Evolutionary conservation across 37 sponge, comb jelly and placozoan genomes (phyloP), one percentile per base, ranked within the genome.

Genomic region (Geodia barretti): DNA sequence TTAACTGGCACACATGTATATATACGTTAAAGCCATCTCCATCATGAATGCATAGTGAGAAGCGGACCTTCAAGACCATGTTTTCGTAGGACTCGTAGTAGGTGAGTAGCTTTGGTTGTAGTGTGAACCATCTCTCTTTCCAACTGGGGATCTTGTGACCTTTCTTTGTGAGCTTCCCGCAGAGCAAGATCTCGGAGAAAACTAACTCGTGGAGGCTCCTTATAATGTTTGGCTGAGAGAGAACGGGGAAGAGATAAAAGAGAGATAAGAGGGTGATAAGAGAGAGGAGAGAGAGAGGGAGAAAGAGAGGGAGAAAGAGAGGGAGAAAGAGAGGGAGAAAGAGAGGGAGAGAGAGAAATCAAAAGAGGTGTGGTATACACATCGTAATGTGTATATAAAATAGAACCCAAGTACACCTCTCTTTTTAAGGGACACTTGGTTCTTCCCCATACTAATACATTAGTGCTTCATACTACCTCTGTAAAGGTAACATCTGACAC

Each of bases 81-180:
- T 42, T 84, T 30, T 79, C 78, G 1, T 73, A 68, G 32, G 80
- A 60, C 59, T 90, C 91, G 28, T 72, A 86, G 82, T 90, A 90
- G 26, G 39, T 39, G 8, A 90, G 78, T 35, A 32, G 11, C 4
- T 60, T 73, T 3, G 78, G 39, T 7, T 76, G 81, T 20, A 90
- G 78, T 0, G 81, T 78, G 47, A 90, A 90, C 72, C 68, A 85
- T 29, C 91, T 81, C 31, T 61, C 74, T 65, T 90, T 90, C 91
- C 91, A 90, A 58, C 70, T 82, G 77, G 63, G 82, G 21, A 85
- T 72, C 11, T 67, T 38, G 61, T 90, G 91, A 8, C 91, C 91
- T 42, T 86, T 90, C 79, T 90, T 90, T 33, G 32, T 77, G 74
- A 90, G 35, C 66, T 43, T 85, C 0, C 91, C 91, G 9, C 64